These are phyloP conservation scores for Turnix velox DNA, from an alignment of 2,113 vertebrate species.

Conservation along the genomic window DNA sequence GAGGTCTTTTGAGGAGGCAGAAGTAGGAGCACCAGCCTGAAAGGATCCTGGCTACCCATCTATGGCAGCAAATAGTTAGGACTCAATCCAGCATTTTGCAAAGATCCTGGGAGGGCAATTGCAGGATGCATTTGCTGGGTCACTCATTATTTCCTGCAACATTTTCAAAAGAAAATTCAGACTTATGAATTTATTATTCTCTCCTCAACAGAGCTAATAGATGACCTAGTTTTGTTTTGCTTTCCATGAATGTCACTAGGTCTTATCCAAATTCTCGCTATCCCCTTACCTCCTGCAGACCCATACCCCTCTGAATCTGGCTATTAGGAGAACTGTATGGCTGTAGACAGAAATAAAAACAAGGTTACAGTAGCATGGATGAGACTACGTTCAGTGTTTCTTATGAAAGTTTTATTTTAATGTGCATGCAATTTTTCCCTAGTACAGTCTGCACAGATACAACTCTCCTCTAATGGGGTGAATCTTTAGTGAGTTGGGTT, in stretches of 20 bases:
- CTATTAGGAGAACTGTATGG: not conserved
- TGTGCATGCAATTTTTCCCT: not conserved
- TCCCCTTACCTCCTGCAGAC: no score
- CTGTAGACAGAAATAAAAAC: not conserved
- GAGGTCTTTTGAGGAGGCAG: not conserved
- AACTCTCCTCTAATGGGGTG: not conserved
- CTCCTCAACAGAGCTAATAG: not conserved
- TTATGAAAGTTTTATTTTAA: not conserved
- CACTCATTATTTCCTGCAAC: fast-evolving
- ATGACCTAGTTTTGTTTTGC: not conserved
- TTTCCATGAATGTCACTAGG: not conserved
- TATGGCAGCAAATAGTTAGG: not conserved
- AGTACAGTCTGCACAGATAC: not conserved
- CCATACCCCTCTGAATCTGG: fast-evolving
- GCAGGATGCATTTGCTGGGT: not conserved
- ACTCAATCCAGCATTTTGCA: not conserved
- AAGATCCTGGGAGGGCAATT: not conserved
- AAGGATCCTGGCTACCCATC: not conserved
- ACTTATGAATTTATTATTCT: not conserved
- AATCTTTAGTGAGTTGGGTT: not conserved
- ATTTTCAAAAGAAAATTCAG: not conserved
- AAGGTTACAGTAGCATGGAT: not conserved
- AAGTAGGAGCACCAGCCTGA: not conserved
- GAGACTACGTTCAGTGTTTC: not conserved
- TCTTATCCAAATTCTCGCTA: not conserved